Evolutionary conservation across 2,113 vertebrate genomes (phyloP), one percentile per base, ranked within the genome.

Genomic region (Aldabrachelys gigantea): DNA sequence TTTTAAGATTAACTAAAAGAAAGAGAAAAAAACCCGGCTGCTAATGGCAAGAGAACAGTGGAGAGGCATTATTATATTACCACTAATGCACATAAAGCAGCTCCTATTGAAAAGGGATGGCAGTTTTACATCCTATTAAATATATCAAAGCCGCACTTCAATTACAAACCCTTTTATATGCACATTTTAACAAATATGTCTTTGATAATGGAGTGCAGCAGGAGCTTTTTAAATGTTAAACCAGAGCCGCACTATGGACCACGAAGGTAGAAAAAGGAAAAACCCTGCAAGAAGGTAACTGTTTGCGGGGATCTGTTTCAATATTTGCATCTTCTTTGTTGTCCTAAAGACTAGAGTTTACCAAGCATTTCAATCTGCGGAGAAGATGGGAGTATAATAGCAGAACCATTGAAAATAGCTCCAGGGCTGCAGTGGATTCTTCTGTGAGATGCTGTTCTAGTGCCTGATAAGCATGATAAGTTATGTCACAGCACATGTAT

Each of bases 51-150:
- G 89, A 97, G 93, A 94, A 97, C 94, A 95, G 25, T 57, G 96
- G 97, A 98, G 95, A 98, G 86, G 85, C 98, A 98, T 98, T 98
- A 98, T 98, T 98, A 90, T 94, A 98, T 98, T 98, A 98, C 93
- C 96, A 95, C 89, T 98, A 98, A 98, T 98, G 97, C 97, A 97
- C 94, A 96, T 98, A 98, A 98, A 98, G 94, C 97, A 97, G 97
- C 94, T 97, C 94, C 97, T 97, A 96, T 98, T 98, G 97, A 98
- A 98, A 98, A 97, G 86, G 85, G 94, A 96, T 97, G 96, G 93
- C 97, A 97, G 97, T 97, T 98, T 98, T 98, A 98, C 96, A 97
- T 97, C 95, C 96, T 98, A 97, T 98, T 98, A 98, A 98, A 98
- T 97, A 97, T 98, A 98, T 98, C 98, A 98, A 98, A 98, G 97